Base-by-base conservation (phyloP, 2,888 invertebrate genomes). In the Diploptera punctata region DNA sequence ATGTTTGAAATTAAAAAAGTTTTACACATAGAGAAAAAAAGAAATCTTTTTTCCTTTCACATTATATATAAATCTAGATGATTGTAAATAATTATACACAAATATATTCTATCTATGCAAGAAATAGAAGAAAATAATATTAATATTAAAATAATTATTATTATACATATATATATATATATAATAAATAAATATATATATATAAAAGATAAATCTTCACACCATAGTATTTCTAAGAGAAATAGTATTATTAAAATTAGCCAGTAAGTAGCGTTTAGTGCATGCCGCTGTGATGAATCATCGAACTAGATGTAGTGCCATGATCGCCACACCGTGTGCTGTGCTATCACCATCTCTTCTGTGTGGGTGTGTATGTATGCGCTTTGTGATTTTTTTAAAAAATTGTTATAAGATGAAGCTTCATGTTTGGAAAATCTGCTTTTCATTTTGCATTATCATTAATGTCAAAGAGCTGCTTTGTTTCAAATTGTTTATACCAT, bases 161-260 rank as follows among this genome's bases (percentile, higher is more conserved):
- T 62, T 31, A 33, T 29, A 62, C 43, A 57, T 54, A 54, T 57
- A 57, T 57, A 43, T 43, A 21, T 33, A n/a, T n/a, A n/a, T n/a
- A n/a, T n/a, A n/a, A n/a, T n/a, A n/a, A n/a, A n/a, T n/a, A n/a
- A n/a, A n/a, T n/a, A n/a, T n/a, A n/a, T n/a, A n/a, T n/a, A n/a
- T n/a, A n/a, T n/a, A n/a, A n/a, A n/a, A n/a, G n/a, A 65, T 33
- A 65, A 24, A 65, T 65, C 65, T 65, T 65, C 44, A 44, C 44
- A 26, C 47, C 60, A 60, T 69, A 43, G 67, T 54, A 71, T 71
- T 71, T 67, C 71, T 54, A 67, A 57, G 71, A 43, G 47, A n/a
- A n/a, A n/a, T 33, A 54, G 47, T 69, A 67, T 71, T 67, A 67
- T 54, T 67, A 44, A 71, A 70, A 52, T 7, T 69, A 69, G 69